Base-by-base conservation (phyloP, 2,113 vertebrate genomes). In the Setophaga petechia region DNA sequence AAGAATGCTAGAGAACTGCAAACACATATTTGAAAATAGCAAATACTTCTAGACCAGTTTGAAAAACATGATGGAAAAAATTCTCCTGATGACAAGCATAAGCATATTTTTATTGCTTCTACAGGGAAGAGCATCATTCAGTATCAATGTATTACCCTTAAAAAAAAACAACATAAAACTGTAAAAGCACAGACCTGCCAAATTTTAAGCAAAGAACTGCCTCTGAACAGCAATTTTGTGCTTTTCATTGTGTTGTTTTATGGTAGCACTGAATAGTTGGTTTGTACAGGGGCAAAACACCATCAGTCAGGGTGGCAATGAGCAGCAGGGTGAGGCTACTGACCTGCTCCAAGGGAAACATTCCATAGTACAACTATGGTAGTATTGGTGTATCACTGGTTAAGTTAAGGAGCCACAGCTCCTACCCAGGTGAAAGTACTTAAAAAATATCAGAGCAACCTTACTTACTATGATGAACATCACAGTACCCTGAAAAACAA, bases 361-460 rank as follows among this genome's bases (percentile, higher is more conserved):
- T 33, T 90, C 44, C 21, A 39, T 0, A 49, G 15, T 14, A 46
- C 17, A 18, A 7, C 37, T 84, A 41, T 41, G 65, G 41, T 80
- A 61, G 9, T 30, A 54, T 18, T 55, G 24, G 33, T 52, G 33
- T 35, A 51, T 43, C 35, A 39, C 33, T 37, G n/a, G 19, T 54
- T 43, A 21, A 7, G 7, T 22, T 25, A 61, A 73, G 49, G 47
- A 91, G 43, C 20, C 39, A 62, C 11, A 71, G 37, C 31, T 35
- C 66, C 46, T 6, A 46, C 2, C 3, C 25, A n/a, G 31, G n/a
- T 0, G 0, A 77, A 87, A 4, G 18, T 31, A 67, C 25, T 52
- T 62, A 12, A 71, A 84, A 80, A 80, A 24, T 3, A n/a, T 12
- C 37, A 58, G 37, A 86, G 73, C 22, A 84, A 41, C 5, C 28